Evolutionary conservation across 2,797 vertebrate genomes (phyloP).

Genomic region (Myotis findleyi): DNA sequence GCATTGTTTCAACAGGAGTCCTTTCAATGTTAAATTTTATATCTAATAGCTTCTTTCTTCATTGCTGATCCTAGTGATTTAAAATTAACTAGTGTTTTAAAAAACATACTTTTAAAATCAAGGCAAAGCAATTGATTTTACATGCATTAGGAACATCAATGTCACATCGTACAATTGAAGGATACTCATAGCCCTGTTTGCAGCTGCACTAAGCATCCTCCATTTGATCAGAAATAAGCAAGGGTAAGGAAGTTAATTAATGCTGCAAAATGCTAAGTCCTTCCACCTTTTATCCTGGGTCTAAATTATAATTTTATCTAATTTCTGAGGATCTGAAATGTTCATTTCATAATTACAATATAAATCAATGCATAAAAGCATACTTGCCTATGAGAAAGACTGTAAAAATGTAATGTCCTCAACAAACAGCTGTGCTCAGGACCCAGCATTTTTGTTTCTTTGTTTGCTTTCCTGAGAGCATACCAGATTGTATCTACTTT

Average conservation of each 20-base stretch:
- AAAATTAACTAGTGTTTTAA: slow-evolving; percentile 60
- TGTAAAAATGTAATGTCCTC: slow-evolving; percentile 40
- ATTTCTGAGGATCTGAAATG: slow-evolving; percentile 73
- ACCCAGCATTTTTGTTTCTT: slow-evolving; percentile 28
- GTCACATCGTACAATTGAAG: slow-evolving; percentile 68
- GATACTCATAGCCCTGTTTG: slow-evolving; percentile 71
- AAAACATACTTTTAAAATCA: slow-evolving; percentile 71
- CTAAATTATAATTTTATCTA: slow-evolving; percentile 84
- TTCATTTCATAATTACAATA: slow-evolving; percentile 72
- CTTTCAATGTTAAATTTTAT: slow-evolving; percentile 51
- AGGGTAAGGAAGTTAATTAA: slow-evolving; percentile 82
- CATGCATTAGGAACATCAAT: slow-evolving; percentile 78
- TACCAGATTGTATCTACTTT: slow-evolving; percentile 54
- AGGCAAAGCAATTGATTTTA: slow-evolving; percentile 71
- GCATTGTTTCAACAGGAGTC: background rate
- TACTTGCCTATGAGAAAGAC: slow-evolving; percentile 61
- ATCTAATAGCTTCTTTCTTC: slow-evolving; percentile 67
- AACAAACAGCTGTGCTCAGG: slow-evolving; percentile 56
- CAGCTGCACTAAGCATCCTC: slow-evolving; percentile 64
- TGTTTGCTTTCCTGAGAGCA: background rate
- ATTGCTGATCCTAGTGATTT: background rate
- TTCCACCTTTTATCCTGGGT: slow-evolving; percentile 73
- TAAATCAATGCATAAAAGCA: slow-evolving; percentile 71
- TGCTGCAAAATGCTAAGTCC: slow-evolving; percentile 70
- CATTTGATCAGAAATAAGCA: slow-evolving; percentile 80